Evolutionary conservation across 37 sponge, comb jelly and placozoan species (phyloP).

Genomic region (Corticium candelabrum): DNA sequence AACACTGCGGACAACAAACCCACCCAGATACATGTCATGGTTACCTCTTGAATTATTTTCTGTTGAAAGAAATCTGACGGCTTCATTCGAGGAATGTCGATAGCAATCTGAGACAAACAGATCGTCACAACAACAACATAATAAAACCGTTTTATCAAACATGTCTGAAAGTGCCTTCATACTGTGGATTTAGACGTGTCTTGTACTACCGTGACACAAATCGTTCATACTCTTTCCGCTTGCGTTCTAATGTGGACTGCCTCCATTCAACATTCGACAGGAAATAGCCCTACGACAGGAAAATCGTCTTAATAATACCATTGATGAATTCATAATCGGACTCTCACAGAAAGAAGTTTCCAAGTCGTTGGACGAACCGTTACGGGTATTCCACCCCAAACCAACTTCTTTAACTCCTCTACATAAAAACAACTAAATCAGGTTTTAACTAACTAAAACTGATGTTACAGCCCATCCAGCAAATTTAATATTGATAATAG

Average conservation of each 20-base stretch:
- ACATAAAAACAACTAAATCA: neutral
- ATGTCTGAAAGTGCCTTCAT: slow-evolving; percentile 62
- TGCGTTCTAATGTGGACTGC: slow-evolving; percentile 71
- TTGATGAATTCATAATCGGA: no score
- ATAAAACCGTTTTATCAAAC: slow-evolving; percentile 8
- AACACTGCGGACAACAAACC: no score
- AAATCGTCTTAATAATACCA: no score
- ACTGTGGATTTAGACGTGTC: slow-evolving; percentile 45
- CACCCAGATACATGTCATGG: neutral
- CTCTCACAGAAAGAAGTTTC: slow-evolving; percentile 69
- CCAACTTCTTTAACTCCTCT: slow-evolving; percentile 60
- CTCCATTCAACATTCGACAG: slow-evolving; percentile 85
- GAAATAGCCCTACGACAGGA: slow-evolving; percentile 83
- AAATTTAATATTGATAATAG: no score
- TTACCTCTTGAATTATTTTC: slow-evolving; percentile 66
- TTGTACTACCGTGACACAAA: slow-evolving; percentile 84
- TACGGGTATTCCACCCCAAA: slow-evolving; percentile 78
- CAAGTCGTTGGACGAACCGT: slow-evolving; percentile 73
- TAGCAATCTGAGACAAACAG: slow-evolving; percentile 60
- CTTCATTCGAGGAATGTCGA: slow-evolving; percentile 92
- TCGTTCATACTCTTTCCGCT: slow-evolving; percentile 78
- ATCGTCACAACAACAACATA: neutral
- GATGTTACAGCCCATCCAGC: no score
- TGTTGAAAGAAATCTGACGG: slow-evolving; percentile 74
- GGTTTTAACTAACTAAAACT: neutral